Evolutionary conservation across 2,888 invertebrate genomes (phyloP), one percentile per base, ranked within the genome.

Genomic region (Leucophenga montana): DNA sequence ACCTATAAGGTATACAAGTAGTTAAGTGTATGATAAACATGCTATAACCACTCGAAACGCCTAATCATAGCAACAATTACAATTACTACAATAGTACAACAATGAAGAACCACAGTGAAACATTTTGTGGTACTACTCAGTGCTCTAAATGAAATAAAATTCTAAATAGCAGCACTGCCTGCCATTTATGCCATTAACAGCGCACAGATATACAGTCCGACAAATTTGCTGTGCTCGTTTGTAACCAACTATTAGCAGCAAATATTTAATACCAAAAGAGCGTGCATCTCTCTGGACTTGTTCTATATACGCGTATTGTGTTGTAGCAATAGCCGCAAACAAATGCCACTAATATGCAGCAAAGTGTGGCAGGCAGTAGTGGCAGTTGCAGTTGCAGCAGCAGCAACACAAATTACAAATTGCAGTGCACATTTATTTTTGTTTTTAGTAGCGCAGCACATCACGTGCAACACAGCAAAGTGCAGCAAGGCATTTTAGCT

Each of bases 141-240:
- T 11, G 53, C 39, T 39, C 39, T 8, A 39, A 39, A 11, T 39
- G 39, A 39, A 11, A 39, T 39, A 39, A 39, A 39, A 39, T 39
- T 39, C 39, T 3, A 39, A 39, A 73, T 72, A 73, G 68, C 68
- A 56, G 54, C 64, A 9, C 27, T 22, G n/a, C 22, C 18, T 65
- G 27, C 20, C 20, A 64, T 39, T 8, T n/a, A n/a, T n/a, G 9
- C 4, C 11, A 39, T 11, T 8, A 39, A 1, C 39, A 8, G 11
- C 39, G 9, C 8, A 33, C 33, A 33, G 8, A 3, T 33, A 33
- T n/a, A 27, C 3, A 27, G 4, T 4, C 4, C 27, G 27, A 27
- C 27, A 27, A 27, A 27, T 27, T 27, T 27, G 4, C 27, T 3
- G 27, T 4, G 27, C 27, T 27, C n/a, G 46, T n/a, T n/a, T n/a